Conservation (phyloP, 2,888 invertebrate species). For the Mesorhabditis belari region DNA sequence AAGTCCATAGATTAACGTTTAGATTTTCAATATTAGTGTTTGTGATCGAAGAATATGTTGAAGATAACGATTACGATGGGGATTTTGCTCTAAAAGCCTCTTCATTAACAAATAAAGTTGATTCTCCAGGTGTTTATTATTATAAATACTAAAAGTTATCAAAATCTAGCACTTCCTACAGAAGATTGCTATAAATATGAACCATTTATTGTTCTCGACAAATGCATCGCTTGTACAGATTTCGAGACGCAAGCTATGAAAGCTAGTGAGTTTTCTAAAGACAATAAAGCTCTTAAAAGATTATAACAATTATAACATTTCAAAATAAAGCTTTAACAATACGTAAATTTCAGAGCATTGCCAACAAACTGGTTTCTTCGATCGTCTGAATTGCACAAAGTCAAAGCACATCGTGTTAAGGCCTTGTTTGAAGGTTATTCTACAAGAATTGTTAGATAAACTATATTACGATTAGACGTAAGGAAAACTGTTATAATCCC, state of each 20-base stretch:
- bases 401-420: constrained; percentile 15
- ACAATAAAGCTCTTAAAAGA: not conserved
- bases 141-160: not conserved
- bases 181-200: constrained; percentile 27
- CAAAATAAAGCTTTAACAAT: no score
- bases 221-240: constrained; percentile 21
- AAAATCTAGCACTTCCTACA: not conserved
- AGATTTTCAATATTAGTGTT: constrained; percentile 28
- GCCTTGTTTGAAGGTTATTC: constrained; percentile 16
- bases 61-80: constrained; percentile 18
- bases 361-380: constrained; percentile 20
- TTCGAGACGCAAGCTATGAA: constrained; percentile 30
- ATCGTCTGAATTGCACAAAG: constrained; percentile 23
- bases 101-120: not conserved
- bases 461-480: no score
- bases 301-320: not conserved
- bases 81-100: constrained; percentile 3
- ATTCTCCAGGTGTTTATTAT: constrained; percentile 9
- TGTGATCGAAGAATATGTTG: constrained; percentile 29
- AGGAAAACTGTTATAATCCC: not conserved
- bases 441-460: no score
- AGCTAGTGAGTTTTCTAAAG: constrained; percentile 11
- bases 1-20: not conserved
- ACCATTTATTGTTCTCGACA: constrained; percentile 9
- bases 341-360: constrained; percentile 20